Evolutionary conservation across 2,888 invertebrate genomes (phyloP).

Genomic region (Thymelicus lineola): DNA sequence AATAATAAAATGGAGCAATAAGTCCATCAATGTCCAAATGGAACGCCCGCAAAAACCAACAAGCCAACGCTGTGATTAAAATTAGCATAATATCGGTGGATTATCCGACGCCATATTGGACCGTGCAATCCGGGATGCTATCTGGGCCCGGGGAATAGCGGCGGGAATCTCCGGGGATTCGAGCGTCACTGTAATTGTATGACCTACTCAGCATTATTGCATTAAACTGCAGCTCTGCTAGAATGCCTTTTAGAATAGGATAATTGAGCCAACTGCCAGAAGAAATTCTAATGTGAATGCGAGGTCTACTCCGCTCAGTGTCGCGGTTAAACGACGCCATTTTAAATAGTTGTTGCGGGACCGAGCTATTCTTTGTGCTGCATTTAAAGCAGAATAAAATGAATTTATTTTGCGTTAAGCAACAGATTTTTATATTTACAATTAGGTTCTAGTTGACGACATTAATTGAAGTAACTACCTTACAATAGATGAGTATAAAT

Average conservation of each 20-base stretch:
- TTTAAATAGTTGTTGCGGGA: conserved; percentile 22
- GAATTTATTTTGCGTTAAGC: not conserved
- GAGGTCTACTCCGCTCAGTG: conserved; percentile 23
- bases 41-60: conserved; percentile 41
- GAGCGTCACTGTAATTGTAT: conserved; percentile 31
- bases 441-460: not conserved
- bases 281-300: conserved; percentile 34
- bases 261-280: conserved; percentile 36
- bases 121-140: conserved; percentile 21
- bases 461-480: no score
- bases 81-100: conserved; percentile 45
- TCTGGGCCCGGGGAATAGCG: conserved; percentile 21
- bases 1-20: conserved; percentile 37
- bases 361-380: not conserved
- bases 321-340: conserved; percentile 16
- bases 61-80: conserved; percentile 43
- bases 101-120: conserved; percentile 39
- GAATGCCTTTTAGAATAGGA: conserved; percentile 33
- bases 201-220: conserved; percentile 38
- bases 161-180: conserved; percentile 27
- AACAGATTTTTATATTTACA: not conserved
- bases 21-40: conserved; percentile 37
- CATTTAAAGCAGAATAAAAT: conserved; percentile 12
- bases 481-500: no score
- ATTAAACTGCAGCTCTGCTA: conserved; percentile 32